Base-by-base conservation (phyloP, 2,113 vertebrate species). In the Engystomops pustulosus region DNA sequence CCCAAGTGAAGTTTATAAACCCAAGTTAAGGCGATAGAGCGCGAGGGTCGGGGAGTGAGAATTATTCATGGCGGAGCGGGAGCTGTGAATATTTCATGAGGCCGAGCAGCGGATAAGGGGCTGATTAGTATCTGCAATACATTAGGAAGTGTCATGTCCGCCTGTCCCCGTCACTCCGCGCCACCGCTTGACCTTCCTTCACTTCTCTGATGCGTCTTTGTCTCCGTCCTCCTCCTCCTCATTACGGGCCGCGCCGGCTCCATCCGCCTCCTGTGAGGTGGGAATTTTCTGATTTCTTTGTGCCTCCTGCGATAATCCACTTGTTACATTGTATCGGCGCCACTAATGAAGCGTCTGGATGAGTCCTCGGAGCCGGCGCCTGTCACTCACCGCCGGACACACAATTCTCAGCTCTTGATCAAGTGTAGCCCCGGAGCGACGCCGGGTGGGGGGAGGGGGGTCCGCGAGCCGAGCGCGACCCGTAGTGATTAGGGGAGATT, bases 31-130 rank as follows among this genome's bases (percentile, higher is more conserved):
- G 47, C 65, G 11, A 23, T 45, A 81, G 45, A 38, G 38, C 2
- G 6, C 20, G 27, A 14, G 70, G 58, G 30, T 38, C 1, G 6
- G 32, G 49, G 38, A 47, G 18, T 15, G 74, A 36, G 72, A 74
- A 84, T 78, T 84, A 84, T 84, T 84, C 74, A 84, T 84, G 15
- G 36, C 27, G 44, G 60, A 77, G 74, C 9, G 82, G 44, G 68
- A 84, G 62, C 74, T 34, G 45, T 84, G 82, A 84, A 84, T 84
- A 84, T 84, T 84, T 84, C 82, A 84, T 84, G 58, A 84, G 82
- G 20, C 32, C 82, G 62, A 77, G 55, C 82, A 84, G 82, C 60
- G 69, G 82, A 84, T 84, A 84, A 84, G 45, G 68, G 72, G n/a
- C 72, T 84, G 82, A 84, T 84, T 84, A 84, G 58, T 69, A 67